These are phyloP conservation scores for Neosilurus hyrtlii DNA, from an alignment of 2,797 vertebrate species.

Conservation along the genomic window DNA sequence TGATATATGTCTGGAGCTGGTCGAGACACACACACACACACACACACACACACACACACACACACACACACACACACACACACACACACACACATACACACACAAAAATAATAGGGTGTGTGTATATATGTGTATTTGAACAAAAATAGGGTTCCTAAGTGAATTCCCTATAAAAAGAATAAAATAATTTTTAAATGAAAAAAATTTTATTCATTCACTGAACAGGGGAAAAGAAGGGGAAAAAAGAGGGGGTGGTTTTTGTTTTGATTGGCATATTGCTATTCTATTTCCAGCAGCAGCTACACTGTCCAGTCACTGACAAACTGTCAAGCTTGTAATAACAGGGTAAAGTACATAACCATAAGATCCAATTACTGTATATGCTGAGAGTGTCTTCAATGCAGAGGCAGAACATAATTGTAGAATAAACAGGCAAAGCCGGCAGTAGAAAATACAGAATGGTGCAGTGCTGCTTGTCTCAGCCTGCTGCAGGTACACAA, in stretches of 20 bases:
- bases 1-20: too few species aligned
- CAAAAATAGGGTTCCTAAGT: too few species aligned
- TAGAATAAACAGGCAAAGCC: constrained; percentile 44
- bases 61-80: too few species aligned
- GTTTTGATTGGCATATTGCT: constrained; percentile 38
- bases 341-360: constrained; percentile 40
- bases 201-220: constrained; percentile 2
- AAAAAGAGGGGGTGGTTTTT: constrained; percentile 3
- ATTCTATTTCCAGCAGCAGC: constrained; percentile 36
- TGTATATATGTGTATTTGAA: neutral
- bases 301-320: constrained; percentile 42
- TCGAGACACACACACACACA: too few species aligned
- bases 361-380: constrained; percentile 53
- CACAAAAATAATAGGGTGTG: too few species aligned
- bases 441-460: constrained; percentile 26
- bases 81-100: too few species aligned
- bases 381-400: constrained; percentile 41
- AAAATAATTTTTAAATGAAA: constrained; percentile 9
- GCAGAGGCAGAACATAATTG: constrained; percentile 45
- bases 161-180: too few species aligned
- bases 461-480: constrained; percentile 8
- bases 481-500: constrained; percentile 24
- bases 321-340: constrained; percentile 51
- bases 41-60: too few species aligned
- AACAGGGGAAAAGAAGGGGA: neutral